Conservation (phyloP, 2,888 invertebrate genomes). For the Limnephilus marmoratus region DNA sequence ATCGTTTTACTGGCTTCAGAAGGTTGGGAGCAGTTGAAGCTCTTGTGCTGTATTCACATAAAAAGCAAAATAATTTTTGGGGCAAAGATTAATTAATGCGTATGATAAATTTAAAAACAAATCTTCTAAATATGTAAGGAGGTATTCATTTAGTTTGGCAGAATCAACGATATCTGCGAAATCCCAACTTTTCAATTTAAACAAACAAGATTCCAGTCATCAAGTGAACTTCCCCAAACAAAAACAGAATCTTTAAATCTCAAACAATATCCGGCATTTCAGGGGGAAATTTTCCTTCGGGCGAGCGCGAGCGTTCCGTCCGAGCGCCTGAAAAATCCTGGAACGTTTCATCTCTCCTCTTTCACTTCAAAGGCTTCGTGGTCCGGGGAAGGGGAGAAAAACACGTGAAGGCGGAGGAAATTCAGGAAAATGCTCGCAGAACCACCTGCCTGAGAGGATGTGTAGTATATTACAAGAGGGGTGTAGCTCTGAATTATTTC, state of each 20-base stretch:
- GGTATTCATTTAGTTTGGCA: too few relatives aligned
- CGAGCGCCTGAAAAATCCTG: conserved; percentile 20
- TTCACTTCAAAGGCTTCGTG: conserved; percentile 27
- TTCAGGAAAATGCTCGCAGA: conserved; percentile 5
- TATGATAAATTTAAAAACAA: too few relatives aligned
- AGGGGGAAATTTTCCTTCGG: not conserved
- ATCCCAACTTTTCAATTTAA: too few relatives aligned
- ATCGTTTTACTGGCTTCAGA: too few relatives aligned
- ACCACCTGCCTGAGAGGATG: conserved; percentile 10
- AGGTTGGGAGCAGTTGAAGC: too few relatives aligned
- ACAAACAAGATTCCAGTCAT: too few relatives aligned
- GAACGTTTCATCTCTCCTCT: conserved; percentile 15
- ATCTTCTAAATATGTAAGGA: too few relatives aligned
- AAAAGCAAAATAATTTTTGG: too few relatives aligned
- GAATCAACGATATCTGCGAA: too few relatives aligned
- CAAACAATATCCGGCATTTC: conserved; percentile 15
- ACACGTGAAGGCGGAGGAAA: not conserved
- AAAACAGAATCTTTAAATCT: conserved; percentile 18
- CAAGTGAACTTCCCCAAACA: not conserved
- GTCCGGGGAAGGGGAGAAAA: conserved; percentile 3
- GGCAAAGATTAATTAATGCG: too few relatives aligned
- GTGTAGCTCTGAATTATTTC: conserved; percentile 2
- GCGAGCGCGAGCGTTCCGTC: conserved; percentile 25
- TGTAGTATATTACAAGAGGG: not conserved
- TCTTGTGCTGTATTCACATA: too few relatives aligned